Conservation (phyloP, 2,888 invertebrate genomes). For the Eristalis pertinax region DNA sequence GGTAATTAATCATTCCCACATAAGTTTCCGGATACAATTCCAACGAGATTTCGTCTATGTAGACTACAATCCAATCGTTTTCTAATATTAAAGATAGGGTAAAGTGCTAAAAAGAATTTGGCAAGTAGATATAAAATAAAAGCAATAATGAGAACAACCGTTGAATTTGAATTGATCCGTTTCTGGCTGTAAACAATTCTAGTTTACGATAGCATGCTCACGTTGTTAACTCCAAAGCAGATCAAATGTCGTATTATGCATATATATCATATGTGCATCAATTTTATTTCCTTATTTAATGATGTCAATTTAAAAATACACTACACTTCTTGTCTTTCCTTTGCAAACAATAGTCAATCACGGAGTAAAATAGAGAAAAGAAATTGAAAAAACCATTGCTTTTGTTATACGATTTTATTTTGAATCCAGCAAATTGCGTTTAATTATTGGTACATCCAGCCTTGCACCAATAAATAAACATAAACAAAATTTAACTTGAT, state of each 20-base stretch:
- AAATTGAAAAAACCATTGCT: background rate
- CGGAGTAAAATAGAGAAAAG: background rate
- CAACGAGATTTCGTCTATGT: too few relatives aligned
- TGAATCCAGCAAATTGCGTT: conserved; percentile 49
- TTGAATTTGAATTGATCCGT: background rate
- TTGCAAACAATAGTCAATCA: too few relatives aligned
- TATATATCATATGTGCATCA: background rate
- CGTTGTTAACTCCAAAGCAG: background rate
- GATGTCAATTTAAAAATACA: too few relatives aligned
- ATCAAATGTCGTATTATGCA: too few relatives aligned
- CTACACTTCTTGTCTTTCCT: background rate
- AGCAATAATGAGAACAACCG: too few relatives aligned
- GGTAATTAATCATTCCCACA: too few relatives aligned
- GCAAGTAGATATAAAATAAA: too few relatives aligned
- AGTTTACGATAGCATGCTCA: background rate
- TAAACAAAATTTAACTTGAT: conserved; percentile 33
- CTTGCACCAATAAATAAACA: conserved; percentile 55
- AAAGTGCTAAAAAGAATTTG: too few relatives aligned
- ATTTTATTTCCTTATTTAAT: background rate
- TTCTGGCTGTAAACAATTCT: background rate
- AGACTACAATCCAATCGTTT: too few relatives aligned
- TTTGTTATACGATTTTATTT: conserved; percentile 36
- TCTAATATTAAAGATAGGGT: too few relatives aligned
- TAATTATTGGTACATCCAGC: conserved; percentile 66
- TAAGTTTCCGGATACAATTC: too few relatives aligned